Conservation (phyloP, 2,113 vertebrate genomes). For the Halcyon malimbica region DNA sequence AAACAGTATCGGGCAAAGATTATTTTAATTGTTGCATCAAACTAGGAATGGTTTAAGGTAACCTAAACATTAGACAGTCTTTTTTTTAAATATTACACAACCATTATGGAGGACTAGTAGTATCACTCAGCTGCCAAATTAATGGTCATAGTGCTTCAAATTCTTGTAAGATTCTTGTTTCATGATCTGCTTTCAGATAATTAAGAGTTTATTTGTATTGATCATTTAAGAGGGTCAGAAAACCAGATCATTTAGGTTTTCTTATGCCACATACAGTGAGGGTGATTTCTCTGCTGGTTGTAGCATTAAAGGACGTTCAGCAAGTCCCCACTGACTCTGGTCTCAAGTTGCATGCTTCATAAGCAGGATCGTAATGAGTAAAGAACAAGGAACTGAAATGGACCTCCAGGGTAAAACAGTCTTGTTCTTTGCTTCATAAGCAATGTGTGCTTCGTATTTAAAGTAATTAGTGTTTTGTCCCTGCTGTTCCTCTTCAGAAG, state of each 20-base stretch:
- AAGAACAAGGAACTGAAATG: neutral
- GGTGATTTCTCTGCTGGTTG: neutral
- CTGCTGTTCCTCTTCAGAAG: neutral
- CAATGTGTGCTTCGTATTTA: neutral
- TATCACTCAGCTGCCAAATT: neutral
- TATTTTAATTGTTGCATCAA: neutral
- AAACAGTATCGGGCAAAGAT: neutral
- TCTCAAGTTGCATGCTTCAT: neutral
- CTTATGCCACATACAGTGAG: neutral
- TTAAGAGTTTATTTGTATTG: neutral
- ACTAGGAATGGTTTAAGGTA: neutral
- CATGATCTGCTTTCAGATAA: neutral
- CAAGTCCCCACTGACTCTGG: neutral
- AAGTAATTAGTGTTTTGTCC: slow-evolving; percentile 1
- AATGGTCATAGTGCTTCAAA: neutral
- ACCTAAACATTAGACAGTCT: neutral
- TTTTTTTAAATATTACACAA: neutral
- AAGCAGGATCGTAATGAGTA: neutral
- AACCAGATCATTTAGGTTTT: neutral
- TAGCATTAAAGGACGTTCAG: neutral
- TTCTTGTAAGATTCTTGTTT: neutral
- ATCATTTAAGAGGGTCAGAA: neutral
- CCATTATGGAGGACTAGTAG: neutral
- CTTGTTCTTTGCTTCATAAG: neutral
- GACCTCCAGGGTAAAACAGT: neutral